phyloP scores from a whole-genome alignment of 2,888 invertebrate species.

The Torymus texanus region DNA sequence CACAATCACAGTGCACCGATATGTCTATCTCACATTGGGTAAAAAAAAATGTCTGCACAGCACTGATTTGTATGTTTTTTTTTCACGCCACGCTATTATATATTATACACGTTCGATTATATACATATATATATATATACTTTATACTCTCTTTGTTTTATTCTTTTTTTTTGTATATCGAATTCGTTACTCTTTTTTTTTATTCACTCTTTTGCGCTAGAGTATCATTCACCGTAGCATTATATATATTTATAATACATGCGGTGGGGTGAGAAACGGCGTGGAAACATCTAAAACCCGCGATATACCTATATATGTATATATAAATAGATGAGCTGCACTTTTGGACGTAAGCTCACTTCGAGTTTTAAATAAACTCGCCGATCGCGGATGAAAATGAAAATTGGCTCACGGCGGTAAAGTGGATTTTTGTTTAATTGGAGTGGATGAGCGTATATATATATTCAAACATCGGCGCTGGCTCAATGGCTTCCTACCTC shows the following conservation, averaged over 20 bases:
- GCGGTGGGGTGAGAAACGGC: no score
- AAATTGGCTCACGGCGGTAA: slow-evolving; percentile 12
- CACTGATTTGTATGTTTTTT: slow-evolving; percentile 64
- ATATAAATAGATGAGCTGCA: neutral
- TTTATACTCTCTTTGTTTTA: slow-evolving; percentile 1
- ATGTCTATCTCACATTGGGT: slow-evolving; percentile 23
- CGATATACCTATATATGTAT: neutral
- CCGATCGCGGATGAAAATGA: neutral
- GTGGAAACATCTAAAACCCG: slow-evolving; percentile 25
- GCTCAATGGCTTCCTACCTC: no score
- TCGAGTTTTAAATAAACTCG: slow-evolving; percentile 11
- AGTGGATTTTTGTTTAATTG: slow-evolving; percentile 27
- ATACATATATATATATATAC: no score
- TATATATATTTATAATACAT: no score
- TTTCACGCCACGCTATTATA: slow-evolving; percentile 46
- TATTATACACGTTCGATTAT: slow-evolving; percentile 38
- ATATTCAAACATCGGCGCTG: neutral
- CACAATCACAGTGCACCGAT: slow-evolving; percentile 37
- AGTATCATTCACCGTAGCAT: neutral
- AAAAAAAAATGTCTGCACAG: slow-evolving; percentile 68
- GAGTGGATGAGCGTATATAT: neutral
- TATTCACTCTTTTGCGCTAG: slow-evolving; percentile 1
- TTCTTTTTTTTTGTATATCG: neutral
- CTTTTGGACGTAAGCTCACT: neutral
- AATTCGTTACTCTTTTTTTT: neutral